These are phyloP conservation scores for Drosophila paramelanica DNA, from an alignment of 2,888 invertebrate species.

Conservation along the genomic window DNA sequence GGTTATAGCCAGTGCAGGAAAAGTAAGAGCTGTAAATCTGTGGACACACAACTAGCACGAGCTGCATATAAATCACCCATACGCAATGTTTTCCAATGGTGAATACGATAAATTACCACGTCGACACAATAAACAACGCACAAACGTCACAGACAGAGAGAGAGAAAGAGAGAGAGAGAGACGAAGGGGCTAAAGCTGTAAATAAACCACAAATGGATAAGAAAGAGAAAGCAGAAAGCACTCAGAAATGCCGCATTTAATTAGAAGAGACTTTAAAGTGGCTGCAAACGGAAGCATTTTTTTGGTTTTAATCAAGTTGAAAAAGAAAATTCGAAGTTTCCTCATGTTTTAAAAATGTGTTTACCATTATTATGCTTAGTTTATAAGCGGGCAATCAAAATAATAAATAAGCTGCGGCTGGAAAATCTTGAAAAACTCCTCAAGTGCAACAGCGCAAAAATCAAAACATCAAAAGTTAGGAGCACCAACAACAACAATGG, in stretches of 20 bases:
- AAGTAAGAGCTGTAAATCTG: constrained; percentile 31
- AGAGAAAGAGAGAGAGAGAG: background rate
- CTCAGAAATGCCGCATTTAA: constrained; percentile 22
- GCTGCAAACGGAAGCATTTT: background rate
- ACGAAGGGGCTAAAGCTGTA: constrained; percentile 11
- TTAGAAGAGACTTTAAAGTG: constrained; percentile 26
- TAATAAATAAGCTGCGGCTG: constrained; percentile 37
- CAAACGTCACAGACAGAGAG: constrained; percentile 6
- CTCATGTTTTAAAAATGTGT: constrained; percentile 10
- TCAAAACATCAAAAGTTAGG: constrained; percentile 67
- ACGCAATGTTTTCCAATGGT: constrained; percentile 62
- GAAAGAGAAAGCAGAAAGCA: constrained; percentile 1
- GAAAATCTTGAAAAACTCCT: constrained; percentile 23
- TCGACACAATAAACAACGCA: constrained; percentile 65
- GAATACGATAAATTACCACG: constrained; percentile 62
- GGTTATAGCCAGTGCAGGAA: constrained; percentile 19
- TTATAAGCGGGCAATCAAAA: constrained; percentile 32
- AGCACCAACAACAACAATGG: constrained; percentile 11
- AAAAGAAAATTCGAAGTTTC: constrained; percentile 1
- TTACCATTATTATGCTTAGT: background rate
- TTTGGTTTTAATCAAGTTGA: background rate
- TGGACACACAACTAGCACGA: constrained; percentile 30
- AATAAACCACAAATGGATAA: constrained; percentile 20
- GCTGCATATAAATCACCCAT: constrained; percentile 69
- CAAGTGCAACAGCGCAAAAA: constrained; percentile 57